Conservation (phyloP, 2,113 vertebrate species). For the Megaceryle torquata region DNA sequence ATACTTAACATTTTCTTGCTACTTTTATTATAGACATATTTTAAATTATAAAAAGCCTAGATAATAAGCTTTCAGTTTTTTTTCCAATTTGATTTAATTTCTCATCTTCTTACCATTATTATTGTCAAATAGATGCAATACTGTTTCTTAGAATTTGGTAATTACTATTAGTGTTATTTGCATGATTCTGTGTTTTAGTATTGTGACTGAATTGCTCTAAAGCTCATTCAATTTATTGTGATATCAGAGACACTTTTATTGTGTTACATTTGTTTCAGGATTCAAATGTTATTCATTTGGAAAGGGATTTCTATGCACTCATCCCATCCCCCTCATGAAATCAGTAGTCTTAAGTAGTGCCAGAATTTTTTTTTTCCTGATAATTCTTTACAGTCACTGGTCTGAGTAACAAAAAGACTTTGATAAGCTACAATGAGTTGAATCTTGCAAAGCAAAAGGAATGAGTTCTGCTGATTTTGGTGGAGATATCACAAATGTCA, state of each 20-base stretch:
- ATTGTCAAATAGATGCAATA: background rate
- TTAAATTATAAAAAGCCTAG: background rate
- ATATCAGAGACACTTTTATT: constrained; percentile 10
- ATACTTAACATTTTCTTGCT: background rate
- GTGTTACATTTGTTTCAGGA: background rate
- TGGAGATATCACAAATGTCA: constrained; percentile 54
- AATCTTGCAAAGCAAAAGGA: constrained; percentile 24
- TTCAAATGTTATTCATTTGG: constrained; percentile 33
- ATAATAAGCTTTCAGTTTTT: background rate
- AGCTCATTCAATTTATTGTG: background rate
- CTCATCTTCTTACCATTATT: background rate
- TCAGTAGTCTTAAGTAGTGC: constrained; percentile 36
- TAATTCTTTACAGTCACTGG: constrained; percentile 33
- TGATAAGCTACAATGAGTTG: constrained; percentile 18
- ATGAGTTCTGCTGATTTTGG: constrained; percentile 54
- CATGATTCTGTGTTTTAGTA: background rate
- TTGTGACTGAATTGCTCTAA: background rate
- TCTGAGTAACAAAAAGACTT: constrained; percentile 19
- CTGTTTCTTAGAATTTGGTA: background rate
- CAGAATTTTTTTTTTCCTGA: background rate
- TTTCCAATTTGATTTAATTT: background rate
- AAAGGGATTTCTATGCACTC: background rate
- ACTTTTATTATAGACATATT: background rate
- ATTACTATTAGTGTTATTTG: background rate
- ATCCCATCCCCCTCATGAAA: background rate